Base-by-base conservation (phyloP, 2,113 vertebrate species). In the Poicephalus meyeri region DNA sequence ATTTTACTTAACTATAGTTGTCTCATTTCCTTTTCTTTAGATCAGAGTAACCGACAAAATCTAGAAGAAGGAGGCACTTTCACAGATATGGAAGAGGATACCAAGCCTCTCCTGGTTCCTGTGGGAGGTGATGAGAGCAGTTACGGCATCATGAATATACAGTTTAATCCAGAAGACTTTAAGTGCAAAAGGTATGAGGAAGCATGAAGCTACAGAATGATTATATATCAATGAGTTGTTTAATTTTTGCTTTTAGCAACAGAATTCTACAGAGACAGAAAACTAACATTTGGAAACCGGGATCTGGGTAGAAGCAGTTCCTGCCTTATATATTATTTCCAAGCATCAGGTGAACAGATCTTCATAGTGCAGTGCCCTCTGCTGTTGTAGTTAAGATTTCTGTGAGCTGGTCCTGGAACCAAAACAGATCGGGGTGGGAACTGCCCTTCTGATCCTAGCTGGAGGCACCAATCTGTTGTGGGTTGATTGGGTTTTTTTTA, bases 131-230 rank as follows among this genome's bases (percentile, higher is more conserved):
- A 93, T 89, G 98, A 98, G 95, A 78, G 88, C 68, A 77, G 35
- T 89, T 91, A 95, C 17, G 98, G 97, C 66, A 93, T 98, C 31
- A 91, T 98, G 97, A 98, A 97, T 89, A 98, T 98, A 88, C 98
- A 98, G 61, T 98, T 98, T 84, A 91, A 96, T 68, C 95, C 97
- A 41, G 96, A 98, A 93, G 98, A 98, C 53, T 91, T 96, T 46
- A 98, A 96, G 60, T 96, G 94, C 73, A 98, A 98, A 97, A 98
- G 98, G 98, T 98, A 94, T 21, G 47, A 76, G 20, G 19, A 80
- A 91, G n/a, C 7, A 39, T 53, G 25, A 91, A 39, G 6, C 31
- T 71, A 28, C 4, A 29, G 44, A 84, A 66, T 91, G 3, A 31
- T 41, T 78, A 10, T 10, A 6, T 46, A 64, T 6, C 28, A 49